Conservation (phyloP, 2,113 vertebrate species). For the Monarcha castaneiventris region DNA sequence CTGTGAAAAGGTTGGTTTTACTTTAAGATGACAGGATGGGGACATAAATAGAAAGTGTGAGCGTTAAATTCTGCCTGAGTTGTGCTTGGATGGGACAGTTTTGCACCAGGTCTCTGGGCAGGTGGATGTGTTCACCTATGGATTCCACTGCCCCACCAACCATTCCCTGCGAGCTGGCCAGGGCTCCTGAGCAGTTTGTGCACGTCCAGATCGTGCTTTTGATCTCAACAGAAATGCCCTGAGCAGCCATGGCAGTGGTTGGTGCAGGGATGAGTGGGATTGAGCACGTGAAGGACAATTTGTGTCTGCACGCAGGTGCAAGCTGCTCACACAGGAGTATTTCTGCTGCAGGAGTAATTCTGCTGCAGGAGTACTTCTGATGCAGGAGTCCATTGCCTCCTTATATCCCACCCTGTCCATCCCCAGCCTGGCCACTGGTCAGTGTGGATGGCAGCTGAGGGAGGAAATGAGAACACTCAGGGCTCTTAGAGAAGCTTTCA, state of each 20-base stretch:
- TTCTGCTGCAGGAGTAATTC: not conserved
- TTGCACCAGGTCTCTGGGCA: not conserved
- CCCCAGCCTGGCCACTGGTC: not conserved
- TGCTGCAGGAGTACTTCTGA: not conserved
- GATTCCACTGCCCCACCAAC: not conserved
- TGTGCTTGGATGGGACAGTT: not conserved
- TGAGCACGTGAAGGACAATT: not conserved
- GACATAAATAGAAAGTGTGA: not conserved
- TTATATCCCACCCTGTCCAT: not conserved
- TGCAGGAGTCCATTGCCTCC: not conserved
- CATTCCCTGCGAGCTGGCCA: not conserved
- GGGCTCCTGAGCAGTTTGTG: not conserved
- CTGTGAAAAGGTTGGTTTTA: not conserved
- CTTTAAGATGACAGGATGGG: not conserved
- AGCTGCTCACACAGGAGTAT: accelerated
- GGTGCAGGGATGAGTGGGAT: not conserved
- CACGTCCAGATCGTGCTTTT: not conserved
- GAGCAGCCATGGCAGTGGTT: not conserved
- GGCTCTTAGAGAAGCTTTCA: not conserved
- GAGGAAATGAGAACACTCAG: not conserved
- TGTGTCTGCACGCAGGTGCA: not conserved
- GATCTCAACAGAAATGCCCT: not conserved
- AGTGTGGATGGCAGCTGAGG: not conserved
- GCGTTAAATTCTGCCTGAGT: not conserved
- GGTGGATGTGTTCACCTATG: not conserved